phyloP scores from a whole-genome alignment of 2,888 invertebrate species.

The Drosophila parthenogenetica region DNA sequence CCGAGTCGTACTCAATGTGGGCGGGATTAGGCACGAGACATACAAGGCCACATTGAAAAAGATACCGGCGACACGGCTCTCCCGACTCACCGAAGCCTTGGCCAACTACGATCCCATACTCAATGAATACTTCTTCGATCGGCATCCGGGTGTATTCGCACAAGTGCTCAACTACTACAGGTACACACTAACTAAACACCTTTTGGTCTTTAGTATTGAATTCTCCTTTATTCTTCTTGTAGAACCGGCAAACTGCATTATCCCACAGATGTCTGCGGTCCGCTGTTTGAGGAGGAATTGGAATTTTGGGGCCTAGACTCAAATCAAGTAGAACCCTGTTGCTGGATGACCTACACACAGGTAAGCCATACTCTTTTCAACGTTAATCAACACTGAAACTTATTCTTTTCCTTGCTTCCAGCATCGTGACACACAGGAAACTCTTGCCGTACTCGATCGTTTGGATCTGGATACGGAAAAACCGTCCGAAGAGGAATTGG shows the following conservation, averaged over 20 bases:
- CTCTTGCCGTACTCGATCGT: constrained; percentile 97
- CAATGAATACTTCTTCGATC: constrained; percentile 99
- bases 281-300: constrained; percentile 99
- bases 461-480: constrained; percentile 99
- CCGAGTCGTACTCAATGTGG: constrained; percentile 99
- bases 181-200: constrained; percentile 81
- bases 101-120: constrained; percentile 99
- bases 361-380: constrained; percentile 84
- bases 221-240: not conserved
- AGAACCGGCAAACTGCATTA: constrained; percentile 99
- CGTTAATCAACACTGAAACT: not conserved
- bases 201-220: not conserved
- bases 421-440: constrained; percentile 99
- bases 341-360: constrained; percentile 99
- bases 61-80: constrained; percentile 97
- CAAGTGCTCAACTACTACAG: constrained; percentile 99
- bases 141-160: constrained; percentile 98
- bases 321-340: constrained; percentile 99
- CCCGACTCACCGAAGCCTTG: constrained; percentile 97
- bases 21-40: constrained; percentile 98
- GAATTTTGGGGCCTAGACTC: constrained; percentile 99
- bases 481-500: constrained; percentile 98
- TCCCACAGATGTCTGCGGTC: constrained; percentile 99
- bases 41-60: constrained; percentile 98
- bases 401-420: constrained; percentile 80